Percentiles rank a stretch among this genome's conserved stretches.
Conservation (phyloP, 2,797 vertebrate genomes). For the Amblyraja radiata region DNA sequence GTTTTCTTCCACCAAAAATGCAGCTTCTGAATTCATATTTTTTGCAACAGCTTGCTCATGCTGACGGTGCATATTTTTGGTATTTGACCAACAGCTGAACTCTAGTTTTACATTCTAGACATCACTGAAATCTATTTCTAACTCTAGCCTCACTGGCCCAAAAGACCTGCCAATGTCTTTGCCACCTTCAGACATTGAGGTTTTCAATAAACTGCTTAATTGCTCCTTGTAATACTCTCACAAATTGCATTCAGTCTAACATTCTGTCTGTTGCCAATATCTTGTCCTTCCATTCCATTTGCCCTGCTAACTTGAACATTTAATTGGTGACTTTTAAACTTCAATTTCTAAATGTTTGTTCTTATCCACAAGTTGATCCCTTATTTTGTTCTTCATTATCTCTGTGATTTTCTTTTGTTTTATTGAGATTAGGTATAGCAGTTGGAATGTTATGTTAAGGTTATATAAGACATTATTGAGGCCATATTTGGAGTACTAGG, state of each 20-base stretch:
- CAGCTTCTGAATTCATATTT: not conserved
- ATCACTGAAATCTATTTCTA: not conserved
- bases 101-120: not conserved
- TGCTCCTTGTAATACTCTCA: not conserved
- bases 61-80: not conserved
- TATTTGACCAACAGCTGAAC: not conserved
- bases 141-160: not conserved
- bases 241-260: not conserved
- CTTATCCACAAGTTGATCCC: not conserved
- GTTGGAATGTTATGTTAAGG: no score
- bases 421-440: no score
- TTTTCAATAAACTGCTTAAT: not conserved
- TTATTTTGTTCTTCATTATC: not conserved
- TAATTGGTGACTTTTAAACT: not conserved
- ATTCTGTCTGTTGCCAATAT: not conserved
- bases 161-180: not conserved
- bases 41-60: not conserved
- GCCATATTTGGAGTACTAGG: no score
- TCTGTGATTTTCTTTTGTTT: not conserved
- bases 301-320: not conserved
- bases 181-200: not conserved
- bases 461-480: no score
- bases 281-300: no score
- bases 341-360: not conserved
- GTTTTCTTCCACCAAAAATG: not conserved